Conservation (phyloP, 2,888 invertebrate species). For the Seladonia tumulorum region DNA sequence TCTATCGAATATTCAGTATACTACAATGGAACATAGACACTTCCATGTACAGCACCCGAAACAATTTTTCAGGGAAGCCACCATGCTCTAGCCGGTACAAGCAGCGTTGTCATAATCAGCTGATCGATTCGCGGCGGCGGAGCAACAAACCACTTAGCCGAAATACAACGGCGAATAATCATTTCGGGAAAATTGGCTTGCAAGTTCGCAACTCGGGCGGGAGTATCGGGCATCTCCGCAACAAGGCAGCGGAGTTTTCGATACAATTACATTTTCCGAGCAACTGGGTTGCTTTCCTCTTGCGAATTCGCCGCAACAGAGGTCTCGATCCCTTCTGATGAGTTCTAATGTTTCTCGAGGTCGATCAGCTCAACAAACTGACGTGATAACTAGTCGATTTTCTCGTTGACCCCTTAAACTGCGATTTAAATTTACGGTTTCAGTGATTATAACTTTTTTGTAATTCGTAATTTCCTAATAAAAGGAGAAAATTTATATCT, state of each 20-base stretch:
- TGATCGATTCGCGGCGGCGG: neutral
- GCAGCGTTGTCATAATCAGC: neutral
- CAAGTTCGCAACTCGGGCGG: neutral
- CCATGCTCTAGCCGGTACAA: neutral
- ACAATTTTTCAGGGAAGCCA: neutral
- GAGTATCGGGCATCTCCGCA: neutral
- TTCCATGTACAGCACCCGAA: neutral
- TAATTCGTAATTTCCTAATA: no score
- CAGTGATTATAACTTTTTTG: no score
- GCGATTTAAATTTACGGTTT: no score
- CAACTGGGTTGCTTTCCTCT: neutral
- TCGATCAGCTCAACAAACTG: neutral
- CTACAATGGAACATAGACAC: no score
- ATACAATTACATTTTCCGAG: neutral
- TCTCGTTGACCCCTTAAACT: no score
- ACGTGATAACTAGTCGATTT: no score
- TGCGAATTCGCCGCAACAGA: neutral
- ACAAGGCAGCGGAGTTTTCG: neutral
- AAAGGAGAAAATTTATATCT: no score
- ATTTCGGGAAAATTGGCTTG: conserved; percentile 3
- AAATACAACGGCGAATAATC: conserved; percentile 11
- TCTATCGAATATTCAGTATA: neutral
- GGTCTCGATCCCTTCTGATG: neutral
- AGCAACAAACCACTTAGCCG: neutral
- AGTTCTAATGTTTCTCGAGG: neutral